A percentile compares a stretch with the other conserved stretches of the same genome.
Conservation (phyloP, 2,113 vertebrate species). For the Aegithalos caudatus region DNA sequence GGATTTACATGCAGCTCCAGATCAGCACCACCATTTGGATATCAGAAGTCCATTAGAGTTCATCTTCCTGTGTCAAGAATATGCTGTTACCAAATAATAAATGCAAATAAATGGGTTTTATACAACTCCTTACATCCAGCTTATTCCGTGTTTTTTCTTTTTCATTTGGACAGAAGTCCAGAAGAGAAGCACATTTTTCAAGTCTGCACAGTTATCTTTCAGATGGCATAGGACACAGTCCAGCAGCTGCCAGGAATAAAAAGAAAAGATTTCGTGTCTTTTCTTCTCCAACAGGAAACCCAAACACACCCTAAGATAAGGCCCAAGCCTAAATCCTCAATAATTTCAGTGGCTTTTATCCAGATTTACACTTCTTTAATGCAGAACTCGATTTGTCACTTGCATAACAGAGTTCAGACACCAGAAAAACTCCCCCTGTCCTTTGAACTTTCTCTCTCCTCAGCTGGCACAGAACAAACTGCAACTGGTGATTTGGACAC, state of each 20-base stretch:
- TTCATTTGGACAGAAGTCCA: background rate
- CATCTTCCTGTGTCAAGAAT: background rate
- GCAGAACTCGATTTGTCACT: background rate
- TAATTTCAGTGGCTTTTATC: constrained; percentile 9
- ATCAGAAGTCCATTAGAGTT: background rate
- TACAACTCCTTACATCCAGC: background rate
- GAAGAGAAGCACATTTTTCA: background rate
- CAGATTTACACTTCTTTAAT: constrained; percentile 49
- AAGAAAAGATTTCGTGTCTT: background rate
- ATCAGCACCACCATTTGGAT: background rate
- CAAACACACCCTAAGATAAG: constrained; percentile 23
- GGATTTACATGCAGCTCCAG: background rate
- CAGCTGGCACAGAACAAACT: background rate
- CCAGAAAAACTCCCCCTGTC: background rate
- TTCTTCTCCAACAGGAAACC: background rate
- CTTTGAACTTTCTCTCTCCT: background rate
- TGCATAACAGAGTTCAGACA: constrained; percentile 34
- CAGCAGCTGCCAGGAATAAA: background rate
- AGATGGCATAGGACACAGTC: background rate
- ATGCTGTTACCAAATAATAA: background rate
- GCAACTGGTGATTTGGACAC: background rate
- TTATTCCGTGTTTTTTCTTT: background rate
- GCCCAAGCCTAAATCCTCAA: background rate
- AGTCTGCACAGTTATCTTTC: background rate
- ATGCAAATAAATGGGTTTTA: background rate